Base-by-base conservation (phyloP, 2,113 vertebrate genomes). In the Hippocampus zosterae region DNA sequence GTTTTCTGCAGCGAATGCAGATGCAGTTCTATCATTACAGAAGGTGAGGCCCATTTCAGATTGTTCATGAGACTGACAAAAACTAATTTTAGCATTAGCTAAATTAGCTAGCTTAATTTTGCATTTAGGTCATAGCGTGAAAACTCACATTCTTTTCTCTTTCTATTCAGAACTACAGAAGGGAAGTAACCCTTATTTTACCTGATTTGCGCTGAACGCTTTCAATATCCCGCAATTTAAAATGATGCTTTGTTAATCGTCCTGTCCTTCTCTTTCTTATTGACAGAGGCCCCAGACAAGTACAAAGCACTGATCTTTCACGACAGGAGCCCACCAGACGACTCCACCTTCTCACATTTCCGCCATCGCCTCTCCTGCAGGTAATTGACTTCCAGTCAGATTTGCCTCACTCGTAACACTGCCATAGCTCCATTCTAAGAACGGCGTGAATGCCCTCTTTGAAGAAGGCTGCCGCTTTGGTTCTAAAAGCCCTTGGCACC, bases 361-460 rank as follows among this genome's bases (percentile, higher is more conserved):
- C 56, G 74, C 76, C 79, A 79, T 86, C 77, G 79, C 84, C 78
- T 81, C 74, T 72, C 40, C 79, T 68, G 75, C 62, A 76, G 77
- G 83, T 87, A 86, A 87, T 87, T 81, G 85, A 87, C 81, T 88
- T 87, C 68, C 64, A 75, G 79, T 74, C 83, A 80, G 78, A 83
- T 84, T 87, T 79, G 74, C 81, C 74, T 83, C 74, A 80, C 79
- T 65, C 50, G 70, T 84, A 84, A 73, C 67, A 25, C 67, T 42
- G 50, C 73, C 81, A 85, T 81, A 79, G 68, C 69, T 72, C 68
- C 52, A 81, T 80, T 84, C 74, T 71, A 59, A 74, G 70, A 66
- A 67, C n/a, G 25, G 29, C 67, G 64, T 68, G 27, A 7, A 8
- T 66, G 73, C 33, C 57, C 18, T 55, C 74, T 87, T 85, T 88